Percentiles rank a stretch among this genome's conserved stretches.
Conservation (phyloP, 2,797 vertebrate species). For the Chaetodon trifasciatus region DNA sequence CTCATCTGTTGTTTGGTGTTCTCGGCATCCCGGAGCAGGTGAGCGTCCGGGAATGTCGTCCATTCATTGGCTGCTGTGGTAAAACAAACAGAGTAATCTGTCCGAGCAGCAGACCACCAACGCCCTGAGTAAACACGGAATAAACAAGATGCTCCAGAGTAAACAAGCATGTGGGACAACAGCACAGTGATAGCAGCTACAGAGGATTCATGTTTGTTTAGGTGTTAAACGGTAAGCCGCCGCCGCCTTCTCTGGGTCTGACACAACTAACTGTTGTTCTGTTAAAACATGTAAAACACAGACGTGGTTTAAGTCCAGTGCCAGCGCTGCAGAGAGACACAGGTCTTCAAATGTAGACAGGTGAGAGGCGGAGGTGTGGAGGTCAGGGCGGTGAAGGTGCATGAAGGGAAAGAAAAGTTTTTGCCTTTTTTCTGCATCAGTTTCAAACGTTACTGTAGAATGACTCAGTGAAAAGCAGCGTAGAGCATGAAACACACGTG, state of each 20-base stretch:
- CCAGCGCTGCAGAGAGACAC: too few relatives aligned
- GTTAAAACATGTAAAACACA: too few relatives aligned
- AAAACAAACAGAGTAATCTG: conserved; percentile 41
- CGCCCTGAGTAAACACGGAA: conserved; percentile 34
- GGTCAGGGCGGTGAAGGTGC: too few relatives aligned
- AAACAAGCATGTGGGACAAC: conserved; percentile 6
- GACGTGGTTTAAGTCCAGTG: too few relatives aligned
- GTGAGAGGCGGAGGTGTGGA: too few relatives aligned
- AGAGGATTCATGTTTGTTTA: conserved; percentile 3
- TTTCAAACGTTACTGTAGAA: background rate
- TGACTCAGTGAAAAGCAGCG: too few relatives aligned
- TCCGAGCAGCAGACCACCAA: conserved; percentile 50
- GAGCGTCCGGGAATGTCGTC: conserved; percentile 15
- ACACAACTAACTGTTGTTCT: background rate
- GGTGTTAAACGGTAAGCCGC: background rate
- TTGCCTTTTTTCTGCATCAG: background rate
- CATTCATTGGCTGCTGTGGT: background rate
- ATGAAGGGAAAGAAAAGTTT: too few relatives aligned
- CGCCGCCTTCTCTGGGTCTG: background rate
- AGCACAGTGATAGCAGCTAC: conserved; percentile 4
- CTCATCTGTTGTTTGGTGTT: conserved; percentile 42
- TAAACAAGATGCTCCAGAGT: conserved; percentile 38
- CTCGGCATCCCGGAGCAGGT: conserved; percentile 52
- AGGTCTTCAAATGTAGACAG: too few relatives aligned
- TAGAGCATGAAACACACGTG: too few relatives aligned